Conservation (phyloP, 2,113 vertebrate genomes). For the Thamnaconus septentrionalis region DNA sequence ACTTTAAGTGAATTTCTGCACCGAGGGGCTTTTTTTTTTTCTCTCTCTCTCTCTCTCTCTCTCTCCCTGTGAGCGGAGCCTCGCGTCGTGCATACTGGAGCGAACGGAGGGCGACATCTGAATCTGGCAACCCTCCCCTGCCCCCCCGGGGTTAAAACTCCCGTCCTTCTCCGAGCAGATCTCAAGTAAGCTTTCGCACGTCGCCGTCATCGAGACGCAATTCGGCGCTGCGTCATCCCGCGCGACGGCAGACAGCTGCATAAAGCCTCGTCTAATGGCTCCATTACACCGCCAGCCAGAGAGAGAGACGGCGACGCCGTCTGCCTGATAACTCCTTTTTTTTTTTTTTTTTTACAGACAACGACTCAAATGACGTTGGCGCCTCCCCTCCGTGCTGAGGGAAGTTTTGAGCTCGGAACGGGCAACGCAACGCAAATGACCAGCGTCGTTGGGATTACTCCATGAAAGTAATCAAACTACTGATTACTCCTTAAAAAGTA, state of each 20-base stretch:
- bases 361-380: slow-evolving; percentile 22
- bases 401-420: not conserved
- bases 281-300: slow-evolving; percentile 28
- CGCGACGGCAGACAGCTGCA: slow-evolving; percentile 32
- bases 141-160: slow-evolving; percentile 25
- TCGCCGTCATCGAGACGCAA: slow-evolving; percentile 38
- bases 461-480: too few relatives aligned
- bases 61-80: slow-evolving; percentile 7
- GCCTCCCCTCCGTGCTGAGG: slow-evolving; percentile 11
- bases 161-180: slow-evolving; percentile 35
- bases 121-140: slow-evolving; percentile 54
- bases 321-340: slow-evolving; percentile 44
- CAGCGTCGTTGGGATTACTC: too few relatives aligned
- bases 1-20: slow-evolving; percentile 67
- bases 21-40: slow-evolving; percentile 41
- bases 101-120: slow-evolving; percentile 57
- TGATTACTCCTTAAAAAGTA: too few relatives aligned
- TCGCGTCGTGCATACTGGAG: slow-evolving; percentile 27
- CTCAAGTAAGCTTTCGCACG: slow-evolving; percentile 45
- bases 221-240: slow-evolving; percentile 39
- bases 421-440: too few relatives aligned
- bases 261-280: slow-evolving; percentile 50
- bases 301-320: slow-evolving; percentile 31
- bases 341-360: slow-evolving; percentile 38
- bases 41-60: too few relatives aligned